These are phyloP conservation scores for Poecilia velifera DNA, from an alignment of 2,797 vertebrate genomes.

Conservation along the genomic window DNA sequence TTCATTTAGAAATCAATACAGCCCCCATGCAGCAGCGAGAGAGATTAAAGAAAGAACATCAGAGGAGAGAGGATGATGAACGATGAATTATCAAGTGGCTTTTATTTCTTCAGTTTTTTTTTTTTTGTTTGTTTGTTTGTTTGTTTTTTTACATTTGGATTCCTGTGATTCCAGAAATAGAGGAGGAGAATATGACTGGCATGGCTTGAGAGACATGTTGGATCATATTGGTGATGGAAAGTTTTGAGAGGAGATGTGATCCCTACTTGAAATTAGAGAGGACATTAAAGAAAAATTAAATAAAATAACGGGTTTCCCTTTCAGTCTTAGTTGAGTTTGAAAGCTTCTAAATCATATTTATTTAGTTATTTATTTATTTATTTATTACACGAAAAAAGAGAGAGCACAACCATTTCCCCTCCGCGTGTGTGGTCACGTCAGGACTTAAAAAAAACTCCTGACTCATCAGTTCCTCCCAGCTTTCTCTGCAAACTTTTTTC, in stretches of 20 bases:
- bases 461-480: constrained; percentile 36
- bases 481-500: constrained; percentile 39
- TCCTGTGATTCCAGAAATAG: constrained; percentile 3
- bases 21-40: constrained; percentile 20
- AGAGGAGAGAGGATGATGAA: constrained; percentile 23
- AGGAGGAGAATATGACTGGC: not conserved
- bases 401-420: not conserved
- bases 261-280: constrained; percentile 18
- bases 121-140: not conserved
- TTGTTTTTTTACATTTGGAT: constrained; percentile 32
- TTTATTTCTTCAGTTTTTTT: constrained; percentile 5
- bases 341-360: constrained; percentile 9
- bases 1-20: constrained; percentile 75
- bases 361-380: too few species aligned
- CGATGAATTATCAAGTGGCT: constrained; percentile 33
- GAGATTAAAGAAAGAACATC: constrained; percentile 35
- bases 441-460: constrained; percentile 34
- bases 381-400: not conserved
- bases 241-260: constrained; percentile 15
- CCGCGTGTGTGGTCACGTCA: constrained; percentile 48
- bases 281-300: constrained; percentile 29
- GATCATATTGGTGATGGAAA: constrained; percentile 2
- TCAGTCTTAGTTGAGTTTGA: constrained; percentile 4
- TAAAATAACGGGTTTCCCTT: constrained; percentile 17
- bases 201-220: not conserved